Base-by-base conservation (phyloP, 2,888 invertebrate species). In the Punctoribates punctum region DNA sequence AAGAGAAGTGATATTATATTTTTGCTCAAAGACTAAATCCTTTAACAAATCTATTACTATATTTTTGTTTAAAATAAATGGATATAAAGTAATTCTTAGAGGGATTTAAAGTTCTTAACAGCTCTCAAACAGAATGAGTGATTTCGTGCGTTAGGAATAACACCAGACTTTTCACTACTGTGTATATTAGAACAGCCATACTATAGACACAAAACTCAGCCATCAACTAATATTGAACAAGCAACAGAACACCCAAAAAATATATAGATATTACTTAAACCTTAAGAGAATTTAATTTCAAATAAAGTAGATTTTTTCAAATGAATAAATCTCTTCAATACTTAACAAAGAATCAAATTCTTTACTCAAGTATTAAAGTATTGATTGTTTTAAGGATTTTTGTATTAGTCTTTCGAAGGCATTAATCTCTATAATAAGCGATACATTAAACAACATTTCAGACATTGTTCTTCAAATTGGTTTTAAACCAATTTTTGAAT, bases 91-190 rank as follows among this genome's bases (percentile, higher is more conserved):
- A 70, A 70, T 70, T 70, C 70, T 70, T 46, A 70, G 23, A 70
- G 70, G 34, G 70, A 70, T 70, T 70, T 70, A 70, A 70, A 46
- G 70, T 70, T 70, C 70, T 70, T 70, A 70, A 70, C 70, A 70
- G 46, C 70, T 70, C 25, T 70, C 70, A 70, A 46, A 70, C 70
- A 46, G 42, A 70, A 70, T 70, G 70, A 70, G 70, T 70, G 70
- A 70, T 70, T 70, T 70, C n/a, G 34, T 34, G 34, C 25, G n/a
- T n/a, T n/a, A 51, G 15, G 15, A n/a, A 51, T n/a, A n/a, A n/a
- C 51, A 51, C 51, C n/a, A 34, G 34, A 34, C 34, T 34, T 34
- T 8, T 4, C 34, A 34, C 34, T 34, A 34, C 34, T 34, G 34
- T 34, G 8, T 34, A n/a, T n/a, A n/a, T 34, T 34, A 8, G 5